Conservation (phyloP, 2,888 invertebrate genomes). For the Craniophora ligustri region DNA sequence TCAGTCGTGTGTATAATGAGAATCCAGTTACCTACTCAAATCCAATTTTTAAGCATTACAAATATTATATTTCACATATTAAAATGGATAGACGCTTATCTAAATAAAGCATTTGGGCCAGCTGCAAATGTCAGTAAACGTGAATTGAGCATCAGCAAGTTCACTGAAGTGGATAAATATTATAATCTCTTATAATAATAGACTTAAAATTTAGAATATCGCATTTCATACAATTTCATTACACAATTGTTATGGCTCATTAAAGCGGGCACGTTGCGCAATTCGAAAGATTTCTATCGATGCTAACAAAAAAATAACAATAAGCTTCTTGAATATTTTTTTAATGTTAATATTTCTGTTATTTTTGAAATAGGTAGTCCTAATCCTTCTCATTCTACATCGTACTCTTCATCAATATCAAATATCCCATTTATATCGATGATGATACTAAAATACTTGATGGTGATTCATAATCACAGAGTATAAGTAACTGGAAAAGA, state of each 20-base stretch:
- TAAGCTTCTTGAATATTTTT: no score
- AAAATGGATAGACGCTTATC: constrained; percentile 28
- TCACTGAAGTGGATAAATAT: constrained; percentile 24
- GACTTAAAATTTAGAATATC: constrained; percentile 14
- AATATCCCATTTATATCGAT: no score
- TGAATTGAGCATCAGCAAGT: constrained; percentile 35
- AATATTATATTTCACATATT: constrained; percentile 47
- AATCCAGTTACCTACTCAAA: constrained; percentile 15
- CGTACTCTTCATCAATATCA: no score
- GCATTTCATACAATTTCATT: constrained; percentile 17
- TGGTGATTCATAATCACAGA: no score
- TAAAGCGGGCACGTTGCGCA: not conserved
- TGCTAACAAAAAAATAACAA: not conserved
- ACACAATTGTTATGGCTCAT: constrained; percentile 1
- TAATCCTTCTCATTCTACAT: no score
- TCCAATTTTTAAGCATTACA: constrained; percentile 2
- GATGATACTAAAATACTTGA: no score
- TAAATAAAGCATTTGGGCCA: constrained; percentile 26
- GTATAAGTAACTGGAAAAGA: no score
- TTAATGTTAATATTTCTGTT: no score
- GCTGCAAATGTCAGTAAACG: constrained; percentile 40
- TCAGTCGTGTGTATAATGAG: constrained; percentile 15
- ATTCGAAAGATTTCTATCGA: not conserved
- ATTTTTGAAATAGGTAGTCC: no score
- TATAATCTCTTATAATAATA: constrained; percentile 19